These are phyloP conservation scores for Perizoma flavofasciatum DNA, from an alignment of 2,888 invertebrate species.

Conservation along the genomic window DNA sequence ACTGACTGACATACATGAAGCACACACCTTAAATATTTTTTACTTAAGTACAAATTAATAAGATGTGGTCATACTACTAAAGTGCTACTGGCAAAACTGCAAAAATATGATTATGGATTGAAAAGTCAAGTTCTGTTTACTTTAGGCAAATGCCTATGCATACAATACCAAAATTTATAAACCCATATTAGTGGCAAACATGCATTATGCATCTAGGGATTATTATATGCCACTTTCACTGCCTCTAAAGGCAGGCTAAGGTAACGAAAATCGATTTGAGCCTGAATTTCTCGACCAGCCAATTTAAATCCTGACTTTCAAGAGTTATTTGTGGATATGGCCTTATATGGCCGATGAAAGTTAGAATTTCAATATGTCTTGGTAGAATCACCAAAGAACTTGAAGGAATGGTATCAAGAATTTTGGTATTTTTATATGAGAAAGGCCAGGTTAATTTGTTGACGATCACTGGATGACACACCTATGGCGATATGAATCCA, in stretches of 20 bases:
- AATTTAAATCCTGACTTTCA: background rate
- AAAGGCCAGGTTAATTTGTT: no score
- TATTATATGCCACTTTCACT: conserved; percentile 5
- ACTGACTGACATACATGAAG: no score
- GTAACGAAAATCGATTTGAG: background rate
- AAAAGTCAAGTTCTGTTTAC: conserved; percentile 4
- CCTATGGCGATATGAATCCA: no score
- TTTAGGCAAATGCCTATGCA: background rate
- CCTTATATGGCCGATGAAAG: background rate
- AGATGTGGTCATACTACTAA: conserved; percentile 9
- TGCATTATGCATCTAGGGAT: conserved; percentile 6
- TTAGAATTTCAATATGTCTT: no score
- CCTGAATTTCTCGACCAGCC: background rate
- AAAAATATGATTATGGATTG: conserved; percentile 3
- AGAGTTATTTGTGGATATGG: background rate
- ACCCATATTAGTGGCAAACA: background rate
- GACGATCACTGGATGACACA: no score
- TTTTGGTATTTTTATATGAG: no score
- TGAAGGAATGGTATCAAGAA: no score
- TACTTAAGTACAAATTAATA: background rate
- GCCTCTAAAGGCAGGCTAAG: conserved; percentile 1
- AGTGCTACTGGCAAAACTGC: conserved; percentile 13
- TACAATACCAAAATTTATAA: conserved; percentile 1
- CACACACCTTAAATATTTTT: no score
- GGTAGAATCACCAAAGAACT: no score